Evolutionary conservation across 2,113 vertebrate genomes (phyloP).

Genomic region (Podiceps cristatus): DNA sequence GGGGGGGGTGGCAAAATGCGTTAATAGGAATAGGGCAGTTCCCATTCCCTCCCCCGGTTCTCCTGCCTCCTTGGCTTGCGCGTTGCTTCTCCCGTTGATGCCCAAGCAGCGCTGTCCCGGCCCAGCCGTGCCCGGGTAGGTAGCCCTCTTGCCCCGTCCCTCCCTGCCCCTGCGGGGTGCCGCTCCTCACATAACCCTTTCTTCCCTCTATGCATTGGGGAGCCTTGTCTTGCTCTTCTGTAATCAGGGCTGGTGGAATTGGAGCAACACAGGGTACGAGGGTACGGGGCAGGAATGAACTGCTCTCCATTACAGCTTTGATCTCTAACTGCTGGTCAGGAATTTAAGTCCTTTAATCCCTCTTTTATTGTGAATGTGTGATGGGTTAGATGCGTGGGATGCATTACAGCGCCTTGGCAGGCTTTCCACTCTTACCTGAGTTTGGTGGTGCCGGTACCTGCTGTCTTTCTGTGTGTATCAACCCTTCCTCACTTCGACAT

Average conservation of each 20-base stretch:
- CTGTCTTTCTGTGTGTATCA: fast-evolving
- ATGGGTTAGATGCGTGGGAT: neutral
- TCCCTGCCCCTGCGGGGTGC: neutral
- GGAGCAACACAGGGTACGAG: fast-evolving
- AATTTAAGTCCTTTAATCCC: neutral
- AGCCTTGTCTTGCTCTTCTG: neutral
- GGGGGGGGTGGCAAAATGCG: fast-evolving
- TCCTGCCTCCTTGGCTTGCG: neutral
- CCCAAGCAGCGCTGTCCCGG: fast-evolving
- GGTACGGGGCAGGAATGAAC: fast-evolving
- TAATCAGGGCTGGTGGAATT: fast-evolving
- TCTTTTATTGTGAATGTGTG: neutral
- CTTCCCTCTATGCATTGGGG: fast-evolving
- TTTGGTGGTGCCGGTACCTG: neutral
- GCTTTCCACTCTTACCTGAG: neutral
- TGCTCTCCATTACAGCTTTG: neutral
- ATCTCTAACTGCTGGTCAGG: neutral
- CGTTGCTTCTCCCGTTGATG: neutral
- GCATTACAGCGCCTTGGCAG: fast-evolving
- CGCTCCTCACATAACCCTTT: fast-evolving
- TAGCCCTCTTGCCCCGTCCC: neutral
- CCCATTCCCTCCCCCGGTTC: neutral
- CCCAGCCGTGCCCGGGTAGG: neutral
- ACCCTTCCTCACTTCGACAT: fast-evolving
- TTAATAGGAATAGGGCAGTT: neutral